Conservation (phyloP, 64 coral and sea anemone species). For the Montipora cactus region DNA sequence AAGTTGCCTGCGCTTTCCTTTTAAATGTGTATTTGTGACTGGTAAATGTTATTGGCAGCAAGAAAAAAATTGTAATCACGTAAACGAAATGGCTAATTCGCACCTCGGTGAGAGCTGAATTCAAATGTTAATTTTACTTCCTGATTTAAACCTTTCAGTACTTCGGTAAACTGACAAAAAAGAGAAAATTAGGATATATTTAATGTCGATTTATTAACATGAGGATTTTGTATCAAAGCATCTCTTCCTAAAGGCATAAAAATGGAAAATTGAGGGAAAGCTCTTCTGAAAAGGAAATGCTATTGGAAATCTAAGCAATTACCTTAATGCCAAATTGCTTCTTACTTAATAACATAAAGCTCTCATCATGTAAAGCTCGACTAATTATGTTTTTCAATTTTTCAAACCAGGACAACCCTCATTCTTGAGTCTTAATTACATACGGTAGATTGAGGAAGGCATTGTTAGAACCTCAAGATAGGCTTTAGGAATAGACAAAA, state of each 20-base stretch:
- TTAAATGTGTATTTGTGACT: constrained; percentile 3
- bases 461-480: background rate
- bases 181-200: background rate
- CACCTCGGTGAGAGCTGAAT: no score
- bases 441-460: background rate
- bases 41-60: background rate
- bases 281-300: background rate
- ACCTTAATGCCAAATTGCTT: constrained; percentile 8
- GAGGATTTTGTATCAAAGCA: background rate
- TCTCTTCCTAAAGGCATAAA: background rate
- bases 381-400: constrained; percentile 57
- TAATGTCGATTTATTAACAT: background rate
- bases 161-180: no score
- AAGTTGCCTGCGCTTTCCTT: background rate
- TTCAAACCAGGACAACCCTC: constrained; percentile 27
- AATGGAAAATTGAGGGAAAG: background rate
- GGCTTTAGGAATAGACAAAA: background rate
- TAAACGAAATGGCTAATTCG: background rate
- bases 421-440: constrained; percentile 1
- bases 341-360: constrained; percentile 51
- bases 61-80: no score
- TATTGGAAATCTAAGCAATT: background rate
- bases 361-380: constrained; percentile 34
- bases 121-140: background rate
- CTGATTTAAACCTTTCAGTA: no score